A percentile compares a stretch with the other conserved stretches of the same genome.
phyloP scores from a whole-genome alignment of 2,888 invertebrate species.

The Hirtodrosophila duncani region DNA sequence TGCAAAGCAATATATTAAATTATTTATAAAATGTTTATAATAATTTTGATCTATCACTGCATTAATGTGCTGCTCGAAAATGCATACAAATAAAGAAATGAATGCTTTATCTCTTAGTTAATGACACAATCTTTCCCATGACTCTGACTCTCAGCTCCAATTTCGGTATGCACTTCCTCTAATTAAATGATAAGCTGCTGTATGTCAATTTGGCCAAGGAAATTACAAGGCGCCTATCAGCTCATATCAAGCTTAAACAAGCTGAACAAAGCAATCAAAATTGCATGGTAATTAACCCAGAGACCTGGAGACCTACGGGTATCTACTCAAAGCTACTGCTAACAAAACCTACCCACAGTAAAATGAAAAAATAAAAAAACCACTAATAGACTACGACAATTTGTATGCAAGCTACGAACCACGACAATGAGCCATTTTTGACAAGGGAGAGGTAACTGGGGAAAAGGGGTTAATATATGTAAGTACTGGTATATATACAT shows the following conservation, averaged over 20 bases:
- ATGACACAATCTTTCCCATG: too few species aligned
- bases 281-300: constrained; percentile 56
- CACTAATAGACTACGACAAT: constrained; percentile 29
- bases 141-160: not conserved
- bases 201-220: constrained; percentile 10
- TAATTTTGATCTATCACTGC: constrained; percentile 3
- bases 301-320: constrained; percentile 24
- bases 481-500: too few species aligned
- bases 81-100: constrained; percentile 1
- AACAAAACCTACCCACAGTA: constrained; percentile 6
- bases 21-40: too few species aligned
- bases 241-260: constrained; percentile 25
- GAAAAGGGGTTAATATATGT: too few species aligned
- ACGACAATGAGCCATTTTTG: too few species aligned
- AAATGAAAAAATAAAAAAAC: too few species aligned
- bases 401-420: constrained; percentile 53
- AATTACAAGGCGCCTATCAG: constrained; percentile 28
- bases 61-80: not conserved
- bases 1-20: too few species aligned
- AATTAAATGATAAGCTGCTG: constrained; percentile 13
- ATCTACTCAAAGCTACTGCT: constrained; percentile 14
- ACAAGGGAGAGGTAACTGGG: too few species aligned
- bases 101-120: not conserved
- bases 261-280: constrained; percentile 40
- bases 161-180: constrained; percentile 1